Base-by-base conservation (phyloP, 2,797 vertebrate species). In the Hippoglossus hippoglossus region DNA sequence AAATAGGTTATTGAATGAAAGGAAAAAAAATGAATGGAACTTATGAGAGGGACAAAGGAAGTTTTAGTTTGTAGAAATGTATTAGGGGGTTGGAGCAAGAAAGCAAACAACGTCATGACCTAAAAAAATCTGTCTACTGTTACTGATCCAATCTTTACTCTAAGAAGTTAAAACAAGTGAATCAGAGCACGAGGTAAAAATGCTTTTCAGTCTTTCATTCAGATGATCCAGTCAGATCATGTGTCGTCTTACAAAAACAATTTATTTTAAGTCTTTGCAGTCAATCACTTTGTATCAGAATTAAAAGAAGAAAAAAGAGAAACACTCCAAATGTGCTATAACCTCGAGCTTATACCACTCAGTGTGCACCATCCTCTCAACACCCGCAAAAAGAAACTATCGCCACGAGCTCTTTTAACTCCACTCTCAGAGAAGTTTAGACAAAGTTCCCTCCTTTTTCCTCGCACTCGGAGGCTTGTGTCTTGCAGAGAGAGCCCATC, bases 401-500 rank as follows among this genome's bases (percentile, higher is more conserved):
- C 18, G 34, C 77, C 70, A 68, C 73, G 21, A 75, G 69, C 80
- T 73, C 69, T 78, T 78, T 63, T 34, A 46, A 46, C 34, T 39
- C 61, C 66, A 80, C 68, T 85, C 83, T 55, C 55, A 56, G 57
- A 65, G 73, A 89, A 92, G 89, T 89, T 90, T 77, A 84, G 72
- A 88, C 83, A 86, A 91, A 90, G 86, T 90, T 91, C 82, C 75
- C 69, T 80, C 72, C 69, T 75, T 73, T 73, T 75, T 54, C 19
- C 64, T 77, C 6, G 18, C 64, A 63, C 73, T 75, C 21, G 64
- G 70, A 75, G 79, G 82, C 78, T 87, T 71, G 71, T 79, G 85
- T 90, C 90, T 87, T 51, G 80, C 84, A 81, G 85, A 87, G 91
- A 78, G 86, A 84, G 85, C 80, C 80, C 88, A 68, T 93, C 91